Percentiles rank a stretch among this genome's conserved stretches.
Conservation (phyloP, 2,797 vertebrate species). For the Alectoris magna region DNA sequence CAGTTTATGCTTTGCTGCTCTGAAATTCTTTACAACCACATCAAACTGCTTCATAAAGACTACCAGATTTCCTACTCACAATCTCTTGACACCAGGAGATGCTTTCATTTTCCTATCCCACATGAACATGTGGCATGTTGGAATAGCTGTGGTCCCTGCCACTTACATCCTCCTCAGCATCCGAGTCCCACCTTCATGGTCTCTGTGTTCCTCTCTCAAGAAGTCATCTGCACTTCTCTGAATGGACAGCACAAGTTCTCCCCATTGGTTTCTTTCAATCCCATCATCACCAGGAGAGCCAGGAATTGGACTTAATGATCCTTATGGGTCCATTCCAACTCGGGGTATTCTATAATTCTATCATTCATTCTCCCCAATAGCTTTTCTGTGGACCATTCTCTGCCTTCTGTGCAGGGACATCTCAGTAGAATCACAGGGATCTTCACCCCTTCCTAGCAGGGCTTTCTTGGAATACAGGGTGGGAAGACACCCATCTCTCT, state of each 20-base stretch:
- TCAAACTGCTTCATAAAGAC: too few relatives aligned
- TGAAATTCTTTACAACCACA: too few relatives aligned
- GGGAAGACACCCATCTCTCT: neutral
- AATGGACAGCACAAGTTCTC: neutral
- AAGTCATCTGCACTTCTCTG: neutral
- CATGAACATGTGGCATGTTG: fast-evolving
- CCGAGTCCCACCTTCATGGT: neutral
- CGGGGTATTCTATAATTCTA: too few relatives aligned
- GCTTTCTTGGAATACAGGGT: neutral
- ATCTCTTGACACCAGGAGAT: too few relatives aligned
- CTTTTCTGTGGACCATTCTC: neutral
- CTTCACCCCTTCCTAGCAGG: neutral
- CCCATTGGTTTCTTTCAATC: neutral
- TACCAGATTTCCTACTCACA: too few relatives aligned
- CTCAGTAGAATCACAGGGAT: neutral
- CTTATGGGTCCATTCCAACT: too few relatives aligned
- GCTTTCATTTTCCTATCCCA: too few relatives aligned
- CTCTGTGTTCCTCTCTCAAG: neutral
- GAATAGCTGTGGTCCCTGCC: neutral
- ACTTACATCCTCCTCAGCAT: neutral
- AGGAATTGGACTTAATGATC: too few relatives aligned
- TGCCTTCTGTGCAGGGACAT: neutral
- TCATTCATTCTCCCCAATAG: neutral
- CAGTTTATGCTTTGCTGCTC: neutral
- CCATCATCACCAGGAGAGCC: neutral